These are phyloP conservation scores for Meleagris gallopavo DNA, from an alignment of 2,113 vertebrate genomes.

Conservation along the genomic window DNA sequence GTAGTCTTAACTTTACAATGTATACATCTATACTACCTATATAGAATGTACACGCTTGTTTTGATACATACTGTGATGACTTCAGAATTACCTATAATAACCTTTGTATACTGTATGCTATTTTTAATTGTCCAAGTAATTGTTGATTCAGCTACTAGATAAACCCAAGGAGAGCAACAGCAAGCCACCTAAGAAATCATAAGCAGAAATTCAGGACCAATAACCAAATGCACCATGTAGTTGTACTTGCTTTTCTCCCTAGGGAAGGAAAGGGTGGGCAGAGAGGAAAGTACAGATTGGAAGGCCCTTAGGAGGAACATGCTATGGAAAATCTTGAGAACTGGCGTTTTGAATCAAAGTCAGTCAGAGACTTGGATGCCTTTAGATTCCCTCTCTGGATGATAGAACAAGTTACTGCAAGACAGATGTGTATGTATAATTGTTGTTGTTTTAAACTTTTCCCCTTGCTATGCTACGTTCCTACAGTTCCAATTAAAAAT, in stretches of 20 bases:
- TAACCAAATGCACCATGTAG: not conserved
- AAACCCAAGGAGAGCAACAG: not conserved
- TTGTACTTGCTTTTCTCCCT: not conserved
- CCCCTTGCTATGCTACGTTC: not conserved
- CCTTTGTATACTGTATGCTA: not conserved
- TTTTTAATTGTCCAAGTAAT: not conserved
- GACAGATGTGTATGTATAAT: not conserved
- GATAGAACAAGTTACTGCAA: not conserved
- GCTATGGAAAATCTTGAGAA: not conserved
- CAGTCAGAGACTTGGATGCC: not conserved
- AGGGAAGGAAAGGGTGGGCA: not conserved
- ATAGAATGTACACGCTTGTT: not conserved
- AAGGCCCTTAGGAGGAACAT: accelerated
- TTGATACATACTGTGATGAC: not conserved
- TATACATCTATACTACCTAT: not conserved
- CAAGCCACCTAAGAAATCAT: not conserved
- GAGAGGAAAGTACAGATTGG: not conserved
- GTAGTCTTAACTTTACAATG: not conserved
- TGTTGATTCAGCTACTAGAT: not conserved
- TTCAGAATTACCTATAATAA: not conserved
- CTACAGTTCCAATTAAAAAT: not conserved
- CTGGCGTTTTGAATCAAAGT: not conserved
- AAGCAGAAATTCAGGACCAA: not conserved
- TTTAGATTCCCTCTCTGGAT: not conserved
- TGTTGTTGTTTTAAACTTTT: conserved; percentile 41